These are phyloP conservation scores for Typhlichthys eigenmanni DNA, from an alignment of 2,797 vertebrate genomes.

Conservation along the genomic window DNA sequence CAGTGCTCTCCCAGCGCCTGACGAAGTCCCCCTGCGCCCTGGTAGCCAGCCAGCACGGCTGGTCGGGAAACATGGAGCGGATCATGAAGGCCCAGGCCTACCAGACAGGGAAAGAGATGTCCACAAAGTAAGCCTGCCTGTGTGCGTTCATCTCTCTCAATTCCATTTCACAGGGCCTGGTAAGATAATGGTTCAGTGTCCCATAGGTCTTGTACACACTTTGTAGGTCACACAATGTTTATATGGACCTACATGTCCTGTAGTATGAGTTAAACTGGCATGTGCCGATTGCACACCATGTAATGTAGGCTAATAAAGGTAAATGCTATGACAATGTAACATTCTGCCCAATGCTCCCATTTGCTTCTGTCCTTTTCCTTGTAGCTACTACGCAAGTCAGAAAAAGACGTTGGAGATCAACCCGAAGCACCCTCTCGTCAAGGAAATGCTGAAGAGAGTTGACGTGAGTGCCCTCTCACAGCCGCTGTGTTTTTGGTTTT, in stretches of 20 bases:
- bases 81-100: slow-evolving; percentile 99
- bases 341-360: too few species aligned
- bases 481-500: too few species aligned
- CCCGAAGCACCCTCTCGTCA: slow-evolving; percentile 95
- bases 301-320: not conserved
- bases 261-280: too few species aligned
- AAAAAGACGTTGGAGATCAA: slow-evolving; percentile 99
- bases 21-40: slow-evolving; percentile 93
- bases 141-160: not conserved
- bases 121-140: slow-evolving; percentile 84
- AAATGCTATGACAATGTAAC: not conserved
- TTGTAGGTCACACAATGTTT: too few species aligned
- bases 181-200: not conserved
- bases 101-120: slow-evolving; percentile 98
- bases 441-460: slow-evolving; percentile 90
- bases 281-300: too few species aligned
- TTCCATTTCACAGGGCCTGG: not conserved
- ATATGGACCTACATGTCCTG: too few species aligned
- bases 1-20: slow-evolving; percentile 91
- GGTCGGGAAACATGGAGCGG: slow-evolving; percentile 99
- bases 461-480: slow-evolving; percentile 72
- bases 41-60: slow-evolving; percentile 97
- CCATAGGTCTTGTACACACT: too few species aligned
- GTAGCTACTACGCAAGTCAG: slow-evolving; percentile 96
- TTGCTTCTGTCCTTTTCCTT: not conserved